Conservation (phyloP, 2,888 invertebrate species). For the Trimorus sp. region DNA sequence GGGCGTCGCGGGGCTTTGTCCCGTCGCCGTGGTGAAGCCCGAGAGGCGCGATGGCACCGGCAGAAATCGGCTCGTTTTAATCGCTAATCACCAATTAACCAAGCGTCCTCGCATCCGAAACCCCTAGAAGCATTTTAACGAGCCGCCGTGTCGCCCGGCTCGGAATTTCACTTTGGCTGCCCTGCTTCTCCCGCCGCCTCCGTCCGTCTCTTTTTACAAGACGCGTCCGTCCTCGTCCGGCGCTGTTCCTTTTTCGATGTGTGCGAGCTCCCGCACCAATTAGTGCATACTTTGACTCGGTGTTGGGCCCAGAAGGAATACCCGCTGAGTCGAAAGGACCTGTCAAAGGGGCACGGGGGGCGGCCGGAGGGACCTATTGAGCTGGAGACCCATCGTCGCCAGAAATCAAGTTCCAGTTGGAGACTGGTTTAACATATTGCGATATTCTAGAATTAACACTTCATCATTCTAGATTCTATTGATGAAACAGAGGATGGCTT, state of each 20-base stretch:
- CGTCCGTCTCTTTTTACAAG: slow-evolving; percentile 55
- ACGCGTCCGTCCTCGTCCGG: slow-evolving; percentile 54
- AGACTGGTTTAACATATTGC: slow-evolving; percentile 64
- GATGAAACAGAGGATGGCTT: slow-evolving; percentile 5
- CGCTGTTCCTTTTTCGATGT: slow-evolving; percentile 62
- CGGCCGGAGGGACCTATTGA: slow-evolving; percentile 48
- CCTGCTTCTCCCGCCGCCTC: slow-evolving; percentile 59
- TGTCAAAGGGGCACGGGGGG: slow-evolving; percentile 51
- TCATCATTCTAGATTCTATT: slow-evolving; percentile 41
- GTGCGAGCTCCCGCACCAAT: slow-evolving; percentile 78
- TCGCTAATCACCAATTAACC: slow-evolving; percentile 82
- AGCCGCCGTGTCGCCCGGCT: slow-evolving; percentile 80
- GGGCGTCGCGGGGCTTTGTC: slow-evolving; percentile 67
- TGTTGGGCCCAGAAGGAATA: slow-evolving; percentile 69
- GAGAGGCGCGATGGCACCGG: slow-evolving; percentile 65
- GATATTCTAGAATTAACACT: slow-evolving; percentile 70
- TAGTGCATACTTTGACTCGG: slow-evolving; percentile 80
- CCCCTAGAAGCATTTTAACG: slow-evolving; percentile 82
- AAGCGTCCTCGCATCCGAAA: slow-evolving; percentile 79
- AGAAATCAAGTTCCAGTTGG: slow-evolving; percentile 61
- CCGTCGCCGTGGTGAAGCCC: slow-evolving; percentile 60
- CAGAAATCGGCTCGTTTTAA: slow-evolving; percentile 80
- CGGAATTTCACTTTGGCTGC: slow-evolving; percentile 79
- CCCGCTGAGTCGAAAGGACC: slow-evolving; percentile 61
- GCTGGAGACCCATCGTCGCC: slow-evolving; percentile 65